Percentiles rank a stretch among this genome's conserved stretches.
Conservation (phyloP, 2,113 vertebrate genomes). For the Sylvia atricapilla region DNA sequence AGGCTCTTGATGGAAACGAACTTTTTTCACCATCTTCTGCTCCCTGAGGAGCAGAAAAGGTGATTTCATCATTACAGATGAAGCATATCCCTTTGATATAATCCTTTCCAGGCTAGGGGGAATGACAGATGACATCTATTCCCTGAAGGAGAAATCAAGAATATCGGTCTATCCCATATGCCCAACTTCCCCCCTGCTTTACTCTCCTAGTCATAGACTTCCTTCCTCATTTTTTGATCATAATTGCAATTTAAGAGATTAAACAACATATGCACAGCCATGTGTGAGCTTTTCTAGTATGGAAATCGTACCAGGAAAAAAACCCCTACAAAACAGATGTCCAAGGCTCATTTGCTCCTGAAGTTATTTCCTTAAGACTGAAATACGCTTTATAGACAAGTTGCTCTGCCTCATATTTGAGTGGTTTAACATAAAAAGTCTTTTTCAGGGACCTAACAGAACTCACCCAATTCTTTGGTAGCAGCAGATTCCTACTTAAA, state of each 20-base stretch:
- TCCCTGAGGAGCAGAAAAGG: conserved; percentile 19
- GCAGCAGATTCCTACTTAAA: not conserved
- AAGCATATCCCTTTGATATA: conserved; percentile 9
- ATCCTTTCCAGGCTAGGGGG: not conserved
- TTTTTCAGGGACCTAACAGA: not conserved
- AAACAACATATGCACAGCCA: conserved; percentile 60
- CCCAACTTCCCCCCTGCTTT: not conserved
- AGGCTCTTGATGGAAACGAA: not conserved
- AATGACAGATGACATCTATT: conserved; percentile 43
- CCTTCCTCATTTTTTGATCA: conserved; percentile 58
- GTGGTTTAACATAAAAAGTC: not conserved
- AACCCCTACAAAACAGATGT: conserved; percentile 8
- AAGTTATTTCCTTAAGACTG: conserved; percentile 46
- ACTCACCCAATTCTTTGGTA: not conserved
- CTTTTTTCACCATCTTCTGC: not conserved
- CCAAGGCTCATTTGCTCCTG: conserved; percentile 10
- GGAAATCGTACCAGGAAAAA: conserved; percentile 13
- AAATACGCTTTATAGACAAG: not conserved
- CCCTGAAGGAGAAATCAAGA: conserved; percentile 26
- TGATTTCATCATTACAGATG: conserved; percentile 14
- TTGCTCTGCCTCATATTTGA: not conserved
- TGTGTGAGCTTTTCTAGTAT: conserved; percentile 29
- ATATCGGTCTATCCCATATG: not conserved
- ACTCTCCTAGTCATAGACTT: conserved; percentile 36
- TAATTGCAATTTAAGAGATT: conserved; percentile 63